Evolutionary conservation across 2,797 vertebrate genomes (phyloP).

Genomic region (Esox lucius): DNA sequence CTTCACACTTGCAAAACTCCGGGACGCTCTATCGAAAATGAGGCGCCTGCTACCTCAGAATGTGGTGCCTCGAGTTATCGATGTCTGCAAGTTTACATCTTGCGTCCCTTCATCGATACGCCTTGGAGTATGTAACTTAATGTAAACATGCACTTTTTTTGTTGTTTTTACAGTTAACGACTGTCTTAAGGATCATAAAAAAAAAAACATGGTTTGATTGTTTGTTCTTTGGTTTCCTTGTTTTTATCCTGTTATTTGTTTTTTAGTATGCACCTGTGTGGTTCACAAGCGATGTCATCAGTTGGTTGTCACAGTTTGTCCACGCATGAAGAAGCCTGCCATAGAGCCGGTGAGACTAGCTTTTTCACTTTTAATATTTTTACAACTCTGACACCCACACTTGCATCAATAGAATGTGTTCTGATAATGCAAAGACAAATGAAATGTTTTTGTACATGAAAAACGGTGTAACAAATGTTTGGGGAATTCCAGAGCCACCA

Average conservation of each 20-base stretch:
- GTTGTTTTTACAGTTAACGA: too few species aligned
- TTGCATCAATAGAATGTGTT: background rate
- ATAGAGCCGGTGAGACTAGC: conserved; percentile 78
- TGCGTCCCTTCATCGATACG: too few species aligned
- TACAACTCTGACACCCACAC: background rate
- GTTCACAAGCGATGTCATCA: conserved; percentile 98
- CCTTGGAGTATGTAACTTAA: too few species aligned
- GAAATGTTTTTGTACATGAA: background rate
- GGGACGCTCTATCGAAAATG: too few species aligned
- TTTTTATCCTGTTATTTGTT: background rate
- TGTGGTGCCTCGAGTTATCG: too few species aligned
- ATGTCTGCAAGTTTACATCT: too few species aligned
- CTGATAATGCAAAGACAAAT: background rate
- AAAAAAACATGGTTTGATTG: background rate
- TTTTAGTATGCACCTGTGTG: conserved; percentile 92
- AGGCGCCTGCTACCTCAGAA: too few species aligned
- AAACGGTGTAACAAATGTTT: background rate
- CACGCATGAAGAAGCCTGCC: conserved; percentile 86
- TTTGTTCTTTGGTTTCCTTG: background rate
- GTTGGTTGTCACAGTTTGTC: conserved; percentile 91
- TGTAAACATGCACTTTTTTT: too few species aligned
- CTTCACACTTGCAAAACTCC: too few species aligned
- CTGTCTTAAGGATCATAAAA: too few species aligned
- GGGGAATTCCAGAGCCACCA: background rate
- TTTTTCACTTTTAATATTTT: background rate